Evolutionary conservation across 2,113 vertebrate genomes (phyloP).

Genomic region (Sceloporus tristichus): DNA sequence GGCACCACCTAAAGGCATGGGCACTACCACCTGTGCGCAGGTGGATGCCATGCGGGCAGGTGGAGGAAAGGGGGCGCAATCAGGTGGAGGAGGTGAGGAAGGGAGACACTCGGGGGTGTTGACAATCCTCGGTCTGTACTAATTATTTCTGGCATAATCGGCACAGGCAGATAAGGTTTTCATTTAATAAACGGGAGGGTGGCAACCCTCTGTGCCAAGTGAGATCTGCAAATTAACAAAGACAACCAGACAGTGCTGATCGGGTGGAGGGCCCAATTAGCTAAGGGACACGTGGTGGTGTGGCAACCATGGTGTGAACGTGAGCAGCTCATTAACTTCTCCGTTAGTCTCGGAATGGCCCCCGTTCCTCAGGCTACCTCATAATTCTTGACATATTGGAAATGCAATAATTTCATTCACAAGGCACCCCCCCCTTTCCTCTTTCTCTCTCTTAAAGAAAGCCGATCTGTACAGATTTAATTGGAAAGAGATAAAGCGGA

Average conservation of each 20-base stretch:
- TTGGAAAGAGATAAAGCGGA: slow-evolving; percentile 41
- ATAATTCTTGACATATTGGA: slow-evolving; percentile 46
- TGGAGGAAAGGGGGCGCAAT: not conserved
- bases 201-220: slow-evolving; percentile 19
- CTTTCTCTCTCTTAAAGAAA: not conserved
- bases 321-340: slow-evolving; percentile 61
- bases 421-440: slow-evolving; percentile 43
- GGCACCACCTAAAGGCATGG: not conserved
- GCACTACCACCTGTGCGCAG: not conserved
- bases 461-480: slow-evolving; percentile 46
- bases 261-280: slow-evolving; percentile 52
- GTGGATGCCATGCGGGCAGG: not conserved
- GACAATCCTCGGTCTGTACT: slow-evolving; percentile 51
- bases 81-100: not conserved
- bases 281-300: not conserved
- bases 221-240: slow-evolving; percentile 53
- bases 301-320: not conserved
- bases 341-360: not conserved
- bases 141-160: slow-evolving; percentile 71
- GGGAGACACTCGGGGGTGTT: not conserved
- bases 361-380: slow-evolving; percentile 49
- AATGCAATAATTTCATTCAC: slow-evolving; percentile 57
- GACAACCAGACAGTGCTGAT: slow-evolving; percentile 25
- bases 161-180: slow-evolving; percentile 60
- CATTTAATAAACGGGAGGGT: slow-evolving; percentile 61